Evolutionary conservation across 2,113 vertebrate species (phyloP).

Genomic region (Prinia subflava): DNA sequence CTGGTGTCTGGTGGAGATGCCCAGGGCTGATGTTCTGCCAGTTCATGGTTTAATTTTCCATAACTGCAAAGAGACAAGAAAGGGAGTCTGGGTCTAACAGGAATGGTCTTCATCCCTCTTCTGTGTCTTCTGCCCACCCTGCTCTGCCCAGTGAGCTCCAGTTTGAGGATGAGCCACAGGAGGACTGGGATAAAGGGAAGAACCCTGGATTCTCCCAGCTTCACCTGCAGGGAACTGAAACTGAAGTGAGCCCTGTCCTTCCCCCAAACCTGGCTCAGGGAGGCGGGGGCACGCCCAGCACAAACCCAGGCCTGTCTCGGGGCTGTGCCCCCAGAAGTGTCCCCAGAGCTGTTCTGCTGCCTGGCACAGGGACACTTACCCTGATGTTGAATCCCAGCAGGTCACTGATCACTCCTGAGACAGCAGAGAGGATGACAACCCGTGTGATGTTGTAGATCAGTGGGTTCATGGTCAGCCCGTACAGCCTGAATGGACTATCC

Average conservation of each 20-base stretch:
- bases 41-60: slow-evolving; percentile 79
- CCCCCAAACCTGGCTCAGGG: background rate
- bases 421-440: slow-evolving; percentile 94
- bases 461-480: slow-evolving; percentile 95
- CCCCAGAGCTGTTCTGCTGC: background rate
- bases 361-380: slow-evolving; percentile 69
- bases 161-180: background rate
- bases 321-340: background rate
- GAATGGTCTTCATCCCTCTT: background rate
- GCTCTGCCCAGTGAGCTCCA: background rate
- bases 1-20: background rate
- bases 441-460: slow-evolving; percentile 96
- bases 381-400: slow-evolving; percentile 96
- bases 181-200: background rate
- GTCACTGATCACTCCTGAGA: slow-evolving; percentile 95
- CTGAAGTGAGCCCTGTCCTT: background rate
- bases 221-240: background rate
- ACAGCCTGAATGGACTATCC: slow-evolving; percentile 91
- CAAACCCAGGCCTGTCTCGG: accelerated
- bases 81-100: background rate
- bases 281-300: background rate
- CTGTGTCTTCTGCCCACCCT: background rate
- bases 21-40: background rate
- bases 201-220: background rate
- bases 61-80: slow-evolving; percentile 50